These are phyloP conservation scores for Fregetta grallaria DNA, from an alignment of 2,113 vertebrate genomes.

Conservation along the genomic window DNA sequence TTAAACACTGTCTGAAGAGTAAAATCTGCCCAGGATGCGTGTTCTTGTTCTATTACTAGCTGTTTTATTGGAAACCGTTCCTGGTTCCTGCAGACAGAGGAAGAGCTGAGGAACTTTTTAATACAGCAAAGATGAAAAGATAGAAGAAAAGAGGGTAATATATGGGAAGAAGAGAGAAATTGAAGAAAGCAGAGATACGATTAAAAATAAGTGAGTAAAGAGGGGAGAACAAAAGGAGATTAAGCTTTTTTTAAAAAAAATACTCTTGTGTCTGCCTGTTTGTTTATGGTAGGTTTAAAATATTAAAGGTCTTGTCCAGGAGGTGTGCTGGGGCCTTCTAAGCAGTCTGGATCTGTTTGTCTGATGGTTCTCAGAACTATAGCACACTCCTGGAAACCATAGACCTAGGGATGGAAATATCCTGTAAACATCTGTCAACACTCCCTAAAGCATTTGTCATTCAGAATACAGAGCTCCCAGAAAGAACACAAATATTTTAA, in stretches of 20 bases:
- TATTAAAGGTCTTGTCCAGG: neutral
- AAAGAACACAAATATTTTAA: neutral
- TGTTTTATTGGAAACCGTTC: neutral
- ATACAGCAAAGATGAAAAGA: neutral
- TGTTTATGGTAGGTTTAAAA: neutral
- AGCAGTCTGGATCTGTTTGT: neutral
- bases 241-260: too few relatives aligned
- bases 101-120: neutral
- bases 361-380: neutral
- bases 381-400: neutral
- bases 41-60: neutral
- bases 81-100: neutral
- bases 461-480: neutral
- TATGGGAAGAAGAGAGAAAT: neutral
- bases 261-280: neutral
- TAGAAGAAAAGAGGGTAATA: neutral
- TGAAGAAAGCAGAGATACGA: neutral
- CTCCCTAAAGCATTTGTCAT: neutral
- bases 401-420: neutral
- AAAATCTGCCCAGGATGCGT: neutral
- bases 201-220: neutral
- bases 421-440: neutral
- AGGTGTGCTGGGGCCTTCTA: neutral
- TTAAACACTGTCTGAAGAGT: neutral
- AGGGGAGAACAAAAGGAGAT: neutral